Percentiles rank a stretch among this genome's conserved stretches.
Conservation (phyloP, 2,113 vertebrate genomes). For the Cyanocitta stelleri region DNA sequence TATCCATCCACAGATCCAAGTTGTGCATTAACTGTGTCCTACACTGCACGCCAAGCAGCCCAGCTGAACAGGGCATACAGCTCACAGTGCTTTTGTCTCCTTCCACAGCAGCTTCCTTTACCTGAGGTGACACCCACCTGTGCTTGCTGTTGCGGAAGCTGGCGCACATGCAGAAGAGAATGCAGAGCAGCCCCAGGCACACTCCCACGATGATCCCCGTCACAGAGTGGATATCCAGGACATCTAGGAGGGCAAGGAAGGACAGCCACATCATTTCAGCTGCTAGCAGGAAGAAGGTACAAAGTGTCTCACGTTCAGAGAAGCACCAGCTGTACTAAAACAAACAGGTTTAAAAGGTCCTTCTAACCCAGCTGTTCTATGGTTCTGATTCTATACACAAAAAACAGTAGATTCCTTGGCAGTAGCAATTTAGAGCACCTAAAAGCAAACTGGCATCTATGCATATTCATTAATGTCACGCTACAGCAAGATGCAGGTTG, state of each 20-base stretch:
- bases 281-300: neutral
- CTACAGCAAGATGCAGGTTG: neutral
- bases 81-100: neutral
- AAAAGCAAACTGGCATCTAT: neutral
- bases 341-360: neutral
- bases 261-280: neutral
- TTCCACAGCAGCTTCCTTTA: neutral
- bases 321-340: neutral
- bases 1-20: neutral
- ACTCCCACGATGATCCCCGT: slow-evolving; percentile 94
- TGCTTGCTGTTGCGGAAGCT: slow-evolving; percentile 87
- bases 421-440: neutral
- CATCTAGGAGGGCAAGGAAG: slow-evolving; percentile 61
- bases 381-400: neutral
- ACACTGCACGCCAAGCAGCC: neutral
- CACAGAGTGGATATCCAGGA: slow-evolving; percentile 89
- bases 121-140: slow-evolving; percentile 70
- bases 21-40: neutral
- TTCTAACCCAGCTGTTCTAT: neutral
- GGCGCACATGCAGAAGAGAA: slow-evolving; percentile 93
- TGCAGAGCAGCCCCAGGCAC: slow-evolving; percentile 91
- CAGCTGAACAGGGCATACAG: neutral
- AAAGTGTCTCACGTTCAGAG: neutral
- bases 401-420: neutral
- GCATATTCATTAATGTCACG: neutral